Evolutionary conservation across 2,113 vertebrate species (phyloP).

Genomic region (Gymnogyps californianus): DNA sequence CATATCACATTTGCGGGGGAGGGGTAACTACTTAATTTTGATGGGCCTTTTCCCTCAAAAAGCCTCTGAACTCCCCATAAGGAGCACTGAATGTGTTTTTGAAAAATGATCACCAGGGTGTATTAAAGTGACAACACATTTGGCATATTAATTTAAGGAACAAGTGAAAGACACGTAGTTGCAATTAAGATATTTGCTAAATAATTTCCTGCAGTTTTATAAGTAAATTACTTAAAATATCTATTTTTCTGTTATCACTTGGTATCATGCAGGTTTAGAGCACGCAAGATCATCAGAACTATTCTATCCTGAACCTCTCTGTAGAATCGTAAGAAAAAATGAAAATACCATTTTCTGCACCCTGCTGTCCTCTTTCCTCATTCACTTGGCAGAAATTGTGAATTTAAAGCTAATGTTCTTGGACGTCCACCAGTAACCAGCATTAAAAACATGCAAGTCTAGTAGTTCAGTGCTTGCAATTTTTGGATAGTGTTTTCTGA

Average conservation of each 20-base stretch:
- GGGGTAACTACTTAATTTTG: background rate
- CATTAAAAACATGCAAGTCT: background rate
- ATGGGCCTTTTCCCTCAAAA: background rate
- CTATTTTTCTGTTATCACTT: background rate
- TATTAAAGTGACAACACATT: background rate
- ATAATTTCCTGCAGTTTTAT: background rate
- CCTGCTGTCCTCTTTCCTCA: background rate
- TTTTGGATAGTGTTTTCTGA: background rate
- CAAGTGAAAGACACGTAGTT: background rate
- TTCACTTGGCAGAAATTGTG: background rate
- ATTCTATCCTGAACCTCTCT: background rate
- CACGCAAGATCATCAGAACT: background rate
- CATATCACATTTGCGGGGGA: background rate
- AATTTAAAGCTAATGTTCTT: background rate
- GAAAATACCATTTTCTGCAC: background rate
- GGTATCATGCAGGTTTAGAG: background rate
- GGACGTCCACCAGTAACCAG: background rate
- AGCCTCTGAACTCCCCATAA: background rate
- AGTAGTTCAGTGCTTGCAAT: background rate
- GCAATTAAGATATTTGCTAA: background rate
- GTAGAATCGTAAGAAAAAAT: background rate
- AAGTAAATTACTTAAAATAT: background rate
- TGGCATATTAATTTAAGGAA: background rate
- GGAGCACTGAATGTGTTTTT: background rate
- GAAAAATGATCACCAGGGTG: background rate